phyloP scores from a whole-genome alignment of 2,113 vertebrate genomes.

The Sapayoa aenigma region DNA sequence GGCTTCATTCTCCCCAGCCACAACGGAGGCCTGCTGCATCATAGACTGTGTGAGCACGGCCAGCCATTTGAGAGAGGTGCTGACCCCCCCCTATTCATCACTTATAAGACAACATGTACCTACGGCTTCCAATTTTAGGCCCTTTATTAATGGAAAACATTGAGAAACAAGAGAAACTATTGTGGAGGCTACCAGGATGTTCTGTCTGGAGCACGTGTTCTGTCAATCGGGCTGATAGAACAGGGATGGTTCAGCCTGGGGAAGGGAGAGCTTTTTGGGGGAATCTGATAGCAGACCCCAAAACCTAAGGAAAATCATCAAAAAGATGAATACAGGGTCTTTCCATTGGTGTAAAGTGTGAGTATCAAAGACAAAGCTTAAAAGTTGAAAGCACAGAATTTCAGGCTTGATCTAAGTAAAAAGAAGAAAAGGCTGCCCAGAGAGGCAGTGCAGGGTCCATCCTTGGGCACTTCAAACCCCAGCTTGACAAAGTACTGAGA shows the following conservation, averaged over 20 bases:
- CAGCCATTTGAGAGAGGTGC: accelerated
- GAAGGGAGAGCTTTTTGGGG: not conserved
- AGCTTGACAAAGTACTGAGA: not conserved
- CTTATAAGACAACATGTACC: not conserved
- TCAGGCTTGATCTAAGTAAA: not conserved
- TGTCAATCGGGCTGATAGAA: not conserved
- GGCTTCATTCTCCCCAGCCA: not conserved
- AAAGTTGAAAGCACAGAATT: not conserved
- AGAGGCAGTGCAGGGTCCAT: not conserved
- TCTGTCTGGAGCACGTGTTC: not conserved
- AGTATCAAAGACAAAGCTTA: not conserved
- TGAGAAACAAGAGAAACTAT: not conserved
- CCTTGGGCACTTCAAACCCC: not conserved
- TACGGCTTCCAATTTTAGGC: not conserved
- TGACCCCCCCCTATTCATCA: accelerated
- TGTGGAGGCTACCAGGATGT: not conserved
- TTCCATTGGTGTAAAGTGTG: not conserved
- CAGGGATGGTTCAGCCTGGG: not conserved
- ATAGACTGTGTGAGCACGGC: not conserved
- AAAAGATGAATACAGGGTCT: not conserved
- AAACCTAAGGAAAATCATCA: not conserved
- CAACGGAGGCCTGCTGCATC: accelerated
- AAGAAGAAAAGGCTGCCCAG: not conserved
- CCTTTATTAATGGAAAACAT: not conserved
- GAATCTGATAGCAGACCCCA: accelerated